phyloP scores from a whole-genome alignment of 1,140 invertebrate species.

The Aradophagus sp. region DNA sequence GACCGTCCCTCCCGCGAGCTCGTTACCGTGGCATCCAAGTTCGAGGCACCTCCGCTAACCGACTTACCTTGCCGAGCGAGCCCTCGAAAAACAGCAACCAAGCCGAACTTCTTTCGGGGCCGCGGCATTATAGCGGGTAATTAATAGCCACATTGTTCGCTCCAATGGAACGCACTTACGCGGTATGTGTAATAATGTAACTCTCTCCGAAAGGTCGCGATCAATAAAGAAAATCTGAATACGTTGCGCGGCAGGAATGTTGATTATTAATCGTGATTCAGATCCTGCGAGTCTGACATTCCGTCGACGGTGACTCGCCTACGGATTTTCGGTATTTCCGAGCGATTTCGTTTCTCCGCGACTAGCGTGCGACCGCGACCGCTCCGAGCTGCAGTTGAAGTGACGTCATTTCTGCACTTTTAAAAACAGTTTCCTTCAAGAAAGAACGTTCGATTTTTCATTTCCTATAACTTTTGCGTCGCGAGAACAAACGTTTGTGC shows the following conservation, averaged over 20 bases:
- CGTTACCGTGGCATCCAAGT: slow-evolving; percentile 35
- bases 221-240: slow-evolving; percentile 13
- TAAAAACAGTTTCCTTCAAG: no score
- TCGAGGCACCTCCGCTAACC: slow-evolving; percentile 53
- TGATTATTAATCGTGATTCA: slow-evolving; percentile 20
- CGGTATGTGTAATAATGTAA: slow-evolving; percentile 10
- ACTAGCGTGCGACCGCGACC: no score
- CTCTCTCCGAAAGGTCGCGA: slow-evolving; percentile 4
- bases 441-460: no score
- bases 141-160: slow-evolving; percentile 20
- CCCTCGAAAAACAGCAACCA: slow-evolving; percentile 37
- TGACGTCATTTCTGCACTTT: no score
- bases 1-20: slow-evolving; percentile 29
- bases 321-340: no score
- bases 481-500: no score
- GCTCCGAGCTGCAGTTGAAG: no score
- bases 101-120: slow-evolving; percentile 2
- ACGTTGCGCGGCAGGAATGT: slow-evolving; percentile 10
- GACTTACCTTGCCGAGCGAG: slow-evolving; percentile 45
- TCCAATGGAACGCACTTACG: slow-evolving; percentile 12
- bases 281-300: not conserved
- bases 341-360: no score
- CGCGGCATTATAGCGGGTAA: slow-evolving; percentile 15
- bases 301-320: no score
- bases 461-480: no score